These are phyloP conservation scores for Anseranas semipalmata DNA, from an alignment of 2,113 vertebrate species.

Conservation along the genomic window DNA sequence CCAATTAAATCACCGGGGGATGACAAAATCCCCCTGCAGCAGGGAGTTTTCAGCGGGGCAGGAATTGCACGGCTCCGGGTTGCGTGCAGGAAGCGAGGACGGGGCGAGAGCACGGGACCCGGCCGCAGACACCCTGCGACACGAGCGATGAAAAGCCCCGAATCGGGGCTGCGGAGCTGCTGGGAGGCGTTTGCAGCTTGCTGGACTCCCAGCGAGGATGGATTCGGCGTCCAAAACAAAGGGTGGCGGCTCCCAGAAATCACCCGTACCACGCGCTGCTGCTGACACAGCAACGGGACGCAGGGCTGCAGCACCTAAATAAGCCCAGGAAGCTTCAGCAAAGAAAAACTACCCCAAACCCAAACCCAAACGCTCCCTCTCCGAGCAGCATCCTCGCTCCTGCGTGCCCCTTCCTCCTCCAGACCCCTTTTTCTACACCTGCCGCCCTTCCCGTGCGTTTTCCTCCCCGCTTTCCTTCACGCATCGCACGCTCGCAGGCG, in stretches of 20 bases:
- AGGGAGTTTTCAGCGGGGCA: background rate
- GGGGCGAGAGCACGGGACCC: fast-evolving
- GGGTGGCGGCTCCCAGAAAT: background rate
- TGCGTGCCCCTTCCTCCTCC: background rate
- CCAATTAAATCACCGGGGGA: background rate
- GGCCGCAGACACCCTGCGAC: fast-evolving
- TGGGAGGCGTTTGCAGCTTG: background rate
- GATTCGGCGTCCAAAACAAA: background rate
- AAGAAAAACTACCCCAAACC: no score
- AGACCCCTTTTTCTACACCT: background rate
- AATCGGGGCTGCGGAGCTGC: background rate
- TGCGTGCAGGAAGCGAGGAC: background rate
- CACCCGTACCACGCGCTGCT: no score
- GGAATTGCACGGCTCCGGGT: background rate
- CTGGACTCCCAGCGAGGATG: background rate
- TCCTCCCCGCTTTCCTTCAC: no score
- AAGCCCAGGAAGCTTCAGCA: background rate
- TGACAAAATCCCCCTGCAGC: background rate
- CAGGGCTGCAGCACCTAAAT: background rate
- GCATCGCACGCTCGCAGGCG: no score
- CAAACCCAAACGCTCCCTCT: no score
- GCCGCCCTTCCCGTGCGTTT: fast-evolving
- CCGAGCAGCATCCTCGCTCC: background rate
- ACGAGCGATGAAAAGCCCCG: fast-evolving
- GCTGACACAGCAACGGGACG: background rate